A percentile compares a stretch with the other conserved stretches of the same genome.
Evolutionary conservation across 2,797 vertebrate genomes (phyloP).

Genomic region (Tapera naevia): DNA sequence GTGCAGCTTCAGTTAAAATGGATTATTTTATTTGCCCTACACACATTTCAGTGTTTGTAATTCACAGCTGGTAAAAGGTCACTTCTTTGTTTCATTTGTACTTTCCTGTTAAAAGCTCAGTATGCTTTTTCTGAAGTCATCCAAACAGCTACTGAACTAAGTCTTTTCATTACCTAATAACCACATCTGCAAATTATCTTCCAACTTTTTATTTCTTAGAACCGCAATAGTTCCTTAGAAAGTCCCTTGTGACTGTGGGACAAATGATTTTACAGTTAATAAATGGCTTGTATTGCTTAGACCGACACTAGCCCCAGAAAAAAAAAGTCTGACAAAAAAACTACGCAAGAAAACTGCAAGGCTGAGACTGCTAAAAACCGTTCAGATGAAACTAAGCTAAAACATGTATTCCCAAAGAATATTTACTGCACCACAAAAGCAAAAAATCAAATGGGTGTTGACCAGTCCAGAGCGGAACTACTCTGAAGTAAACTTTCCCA

Average conservation of each 20-base stretch:
- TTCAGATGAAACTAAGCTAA: background rate
- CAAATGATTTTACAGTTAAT: background rate
- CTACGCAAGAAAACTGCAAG: background rate
- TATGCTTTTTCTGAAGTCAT: background rate
- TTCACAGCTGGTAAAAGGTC: background rate
- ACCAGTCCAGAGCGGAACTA: background rate
- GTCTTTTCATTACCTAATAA: background rate
- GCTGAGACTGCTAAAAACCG: background rate
- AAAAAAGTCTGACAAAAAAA: background rate
- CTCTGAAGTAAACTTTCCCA: background rate
- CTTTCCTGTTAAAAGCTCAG: background rate
- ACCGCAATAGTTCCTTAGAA: background rate
- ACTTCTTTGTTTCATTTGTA: background rate
- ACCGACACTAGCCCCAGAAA: background rate
- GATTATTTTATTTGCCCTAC: background rate
- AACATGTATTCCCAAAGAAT: background rate
- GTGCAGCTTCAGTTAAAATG: background rate
- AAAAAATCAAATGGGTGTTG: fast-evolving
- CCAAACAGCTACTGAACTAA: background rate
- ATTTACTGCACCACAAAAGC: background rate
- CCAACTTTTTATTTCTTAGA: background rate
- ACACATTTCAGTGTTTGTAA: background rate
- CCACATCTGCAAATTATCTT: background rate
- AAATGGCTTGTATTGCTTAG: background rate
- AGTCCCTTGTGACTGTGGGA: background rate